Evolutionary conservation across 2,888 invertebrate genomes (phyloP), one percentile per base, ranked within the genome.

Genomic region (Aplocera efformata): DNA sequence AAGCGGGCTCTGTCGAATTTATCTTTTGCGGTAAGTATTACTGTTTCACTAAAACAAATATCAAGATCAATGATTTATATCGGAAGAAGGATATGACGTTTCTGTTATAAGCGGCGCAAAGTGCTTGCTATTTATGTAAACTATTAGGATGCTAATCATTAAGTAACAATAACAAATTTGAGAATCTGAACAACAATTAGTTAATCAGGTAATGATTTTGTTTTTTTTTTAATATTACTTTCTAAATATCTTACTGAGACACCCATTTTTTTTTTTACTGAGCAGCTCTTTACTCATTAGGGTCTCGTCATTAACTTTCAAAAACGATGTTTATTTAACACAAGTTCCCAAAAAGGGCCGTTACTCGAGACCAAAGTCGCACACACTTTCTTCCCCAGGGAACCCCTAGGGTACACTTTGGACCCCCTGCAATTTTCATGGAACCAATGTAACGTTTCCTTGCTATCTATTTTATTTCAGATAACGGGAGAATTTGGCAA

Each of bases 21-120:
- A 32, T 40, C 9, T 20, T 39, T 48, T 42, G 37, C 32, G 32
- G 29, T 24, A 6, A 32, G 33, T 50, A 46, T 46, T 42, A 43
- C 43, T 42, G 32, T 43, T 42, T 48, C 8, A 32, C 8, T 25
- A 27, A 47, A 25, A 39, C 24, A 36, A 46, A 17, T 17, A 5
- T 17, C 13, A 17, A 17, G 5, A 5, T 17, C 13, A 17, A 17
- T 3, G 5, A 2, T 17, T 17, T 17, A 17, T 17, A 3, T 17
- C 13, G n/a, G n/a, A n/a, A n/a, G n/a, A n/a, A n/a, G n/a, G n/a
- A n/a, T n/a, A n/a, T n/a, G n/a, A n/a, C n/a, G 24, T 33, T 33
- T 29, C 33, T 33, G 33, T 9, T 21, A 7, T 7, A 34, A 26
- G n/a, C n/a, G 4, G 7, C 9, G 11, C 25, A 6, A 5, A n/a